These are phyloP conservation scores for Latrodectus hesperus DNA, from an alignment of 2,888 invertebrate species.

Conservation along the genomic window DNA sequence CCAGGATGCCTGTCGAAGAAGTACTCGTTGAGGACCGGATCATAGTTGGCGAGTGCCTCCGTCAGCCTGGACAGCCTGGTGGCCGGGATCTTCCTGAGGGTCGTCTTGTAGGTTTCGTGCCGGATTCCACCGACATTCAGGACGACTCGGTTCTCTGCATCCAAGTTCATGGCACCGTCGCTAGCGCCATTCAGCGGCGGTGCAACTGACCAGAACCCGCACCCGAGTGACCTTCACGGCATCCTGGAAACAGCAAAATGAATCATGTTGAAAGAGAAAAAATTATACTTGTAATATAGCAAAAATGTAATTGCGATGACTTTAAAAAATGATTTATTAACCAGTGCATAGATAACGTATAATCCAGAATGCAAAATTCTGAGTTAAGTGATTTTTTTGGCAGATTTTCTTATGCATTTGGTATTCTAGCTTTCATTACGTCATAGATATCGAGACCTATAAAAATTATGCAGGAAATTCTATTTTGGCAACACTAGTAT, in stretches of 20 bases:
- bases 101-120: slow-evolving; percentile 96
- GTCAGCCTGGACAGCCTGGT: slow-evolving; percentile 90
- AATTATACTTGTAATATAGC: too few relatives aligned
- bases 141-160: slow-evolving; percentile 98
- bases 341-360: too few relatives aligned
- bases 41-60: slow-evolving; percentile 98
- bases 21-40: slow-evolving; percentile 99
- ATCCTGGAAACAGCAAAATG: neutral
- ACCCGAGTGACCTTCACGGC: neutral
- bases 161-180: slow-evolving; percentile 82
- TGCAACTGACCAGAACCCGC: neutral
- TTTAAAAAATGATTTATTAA: too few relatives aligned
- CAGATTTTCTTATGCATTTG: too few relatives aligned
- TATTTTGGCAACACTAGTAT: too few relatives aligned
- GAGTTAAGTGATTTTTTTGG: too few relatives aligned
- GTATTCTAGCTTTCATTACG: too few relatives aligned
- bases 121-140: slow-evolving; percentile 98
- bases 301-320: too few relatives aligned
- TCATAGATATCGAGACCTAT: too few relatives aligned
- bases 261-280: neutral
- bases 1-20: slow-evolving; percentile 98
- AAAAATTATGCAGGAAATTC: too few relatives aligned
- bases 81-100: slow-evolving; percentile 97
- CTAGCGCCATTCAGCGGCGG: neutral
- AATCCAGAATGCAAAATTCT: too few relatives aligned